Percentiles rank a stretch among this genome's conserved stretches.
These are phyloP conservation scores for Ceyx margarethae DNA, from an alignment of 2,113 vertebrate species.

Conservation along the genomic window DNA sequence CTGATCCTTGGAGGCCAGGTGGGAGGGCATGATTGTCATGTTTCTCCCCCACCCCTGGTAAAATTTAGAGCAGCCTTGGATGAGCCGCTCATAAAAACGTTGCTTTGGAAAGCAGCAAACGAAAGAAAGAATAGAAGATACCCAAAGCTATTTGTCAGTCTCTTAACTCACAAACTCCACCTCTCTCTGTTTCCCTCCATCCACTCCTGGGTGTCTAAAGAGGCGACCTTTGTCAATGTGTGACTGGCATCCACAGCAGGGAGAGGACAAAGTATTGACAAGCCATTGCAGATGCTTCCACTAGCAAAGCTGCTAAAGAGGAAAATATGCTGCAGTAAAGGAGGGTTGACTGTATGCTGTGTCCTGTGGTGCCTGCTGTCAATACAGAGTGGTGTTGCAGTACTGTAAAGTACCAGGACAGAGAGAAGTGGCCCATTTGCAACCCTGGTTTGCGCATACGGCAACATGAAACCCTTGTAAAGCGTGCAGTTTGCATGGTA, in stretches of 20 bases:
- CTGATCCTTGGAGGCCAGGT: conserved; percentile 9
- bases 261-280: neutral
- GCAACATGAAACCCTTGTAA: neutral
- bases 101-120: neutral
- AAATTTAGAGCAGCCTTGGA: conserved; percentile 13
- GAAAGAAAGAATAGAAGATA: neutral
- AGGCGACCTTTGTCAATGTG: neutral
- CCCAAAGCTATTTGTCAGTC: neutral
- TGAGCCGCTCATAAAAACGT: neutral
- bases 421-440: neutral
- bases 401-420: neutral
- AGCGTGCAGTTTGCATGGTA: neutral
- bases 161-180: neutral
- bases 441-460: accelerated
- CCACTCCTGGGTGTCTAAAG: neutral
- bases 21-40: neutral
- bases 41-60: neutral
- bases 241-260: neutral
- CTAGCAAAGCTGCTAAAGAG: neutral
- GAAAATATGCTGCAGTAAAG: neutral
- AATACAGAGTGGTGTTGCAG: neutral
- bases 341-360: neutral
- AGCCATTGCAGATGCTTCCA: neutral
- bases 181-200: neutral
- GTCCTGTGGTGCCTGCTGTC: neutral